Conservation (phyloP, 2,797 vertebrate genomes). For the Artibeus lituratus region DNA sequence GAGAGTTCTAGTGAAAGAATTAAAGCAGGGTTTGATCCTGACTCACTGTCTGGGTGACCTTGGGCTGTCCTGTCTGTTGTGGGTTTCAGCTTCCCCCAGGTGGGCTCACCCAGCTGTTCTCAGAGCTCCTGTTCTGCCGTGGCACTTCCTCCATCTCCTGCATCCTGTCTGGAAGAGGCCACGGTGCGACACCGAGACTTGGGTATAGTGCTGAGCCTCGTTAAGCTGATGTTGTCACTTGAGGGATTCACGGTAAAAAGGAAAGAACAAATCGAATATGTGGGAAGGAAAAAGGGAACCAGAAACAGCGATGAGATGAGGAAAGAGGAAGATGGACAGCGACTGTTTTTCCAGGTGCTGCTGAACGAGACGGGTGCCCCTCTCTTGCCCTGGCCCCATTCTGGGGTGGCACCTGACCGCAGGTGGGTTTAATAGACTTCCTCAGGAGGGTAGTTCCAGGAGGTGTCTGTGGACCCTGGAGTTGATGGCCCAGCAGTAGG, state of each 20-base stretch:
- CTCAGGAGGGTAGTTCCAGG: neutral
- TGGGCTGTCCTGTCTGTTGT: neutral
- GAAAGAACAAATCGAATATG: neutral
- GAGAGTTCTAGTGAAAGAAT: neutral
- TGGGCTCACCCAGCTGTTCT: neutral
- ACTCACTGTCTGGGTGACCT: neutral
- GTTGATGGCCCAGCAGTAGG: neutral
- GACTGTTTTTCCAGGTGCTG: neutral
- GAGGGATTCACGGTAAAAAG: neutral
- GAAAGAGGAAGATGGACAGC: neutral
- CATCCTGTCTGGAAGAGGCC: too few relatives aligned
- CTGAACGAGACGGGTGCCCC: rapidly evolving
- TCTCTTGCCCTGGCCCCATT: neutral
- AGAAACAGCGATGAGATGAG: neutral
- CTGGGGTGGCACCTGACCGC: neutral
- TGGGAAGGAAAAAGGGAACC: neutral
- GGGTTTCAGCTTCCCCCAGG: neutral
- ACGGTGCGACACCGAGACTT: neutral
- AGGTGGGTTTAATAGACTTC: neutral
- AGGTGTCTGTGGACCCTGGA: neutral
- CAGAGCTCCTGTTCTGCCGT: too few relatives aligned
- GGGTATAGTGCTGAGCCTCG: neutral
- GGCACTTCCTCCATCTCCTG: neutral
- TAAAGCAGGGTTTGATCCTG: neutral
- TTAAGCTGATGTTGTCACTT: neutral